Base-by-base conservation (phyloP, 2,888 invertebrate species). In the Hermaeophaga mercurialis region DNA sequence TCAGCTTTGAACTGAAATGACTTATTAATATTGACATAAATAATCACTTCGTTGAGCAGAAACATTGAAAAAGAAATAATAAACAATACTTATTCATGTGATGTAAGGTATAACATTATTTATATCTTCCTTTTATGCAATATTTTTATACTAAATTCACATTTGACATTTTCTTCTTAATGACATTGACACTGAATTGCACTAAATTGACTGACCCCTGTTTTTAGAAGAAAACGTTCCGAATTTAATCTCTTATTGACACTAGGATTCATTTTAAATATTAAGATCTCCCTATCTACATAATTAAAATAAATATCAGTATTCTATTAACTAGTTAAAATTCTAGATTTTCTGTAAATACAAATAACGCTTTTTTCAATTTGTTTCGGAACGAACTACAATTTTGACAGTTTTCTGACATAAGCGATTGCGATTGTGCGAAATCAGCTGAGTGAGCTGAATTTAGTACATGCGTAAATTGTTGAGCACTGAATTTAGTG, bases 381-480 rank as follows among this genome's bases (percentile, higher is more conserved):
- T n/a, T n/a, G n/a, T n/a, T 22, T 22, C 22, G 4, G 22, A 22
- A 7, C 22, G 22, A 4, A 22, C 22, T 7, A 22, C 5, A 7
- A 22, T 22, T 22, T 22, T 22, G 22, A 22, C 22, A 22, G 22
- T 22, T 22, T 22, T 22, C 4, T 22, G 22, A 22, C 22, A 22
- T 22, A 22, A 22, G 17, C 24, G 24, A 22, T 48, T 43, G 43
- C 43, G 43, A 18, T 43, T 43, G 43, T 48, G 48, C 38, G 15
- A 49, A 49, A 49, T 49, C 49, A 49, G 49, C 49, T 48, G 48
- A 39, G 18, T 34, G 47, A 38, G 48, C 38, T 49, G 49, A 49
- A 49, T 39, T 48, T 49, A 49, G 41, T 49, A 49, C 49, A 49
- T 49, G 49, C 49, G 39, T 49, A 49, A 49, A 28, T 49, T 49